These are phyloP conservation scores for Hystrix brachyura DNA, from an alignment of 2,113 vertebrate species.

Conservation along the genomic window DNA sequence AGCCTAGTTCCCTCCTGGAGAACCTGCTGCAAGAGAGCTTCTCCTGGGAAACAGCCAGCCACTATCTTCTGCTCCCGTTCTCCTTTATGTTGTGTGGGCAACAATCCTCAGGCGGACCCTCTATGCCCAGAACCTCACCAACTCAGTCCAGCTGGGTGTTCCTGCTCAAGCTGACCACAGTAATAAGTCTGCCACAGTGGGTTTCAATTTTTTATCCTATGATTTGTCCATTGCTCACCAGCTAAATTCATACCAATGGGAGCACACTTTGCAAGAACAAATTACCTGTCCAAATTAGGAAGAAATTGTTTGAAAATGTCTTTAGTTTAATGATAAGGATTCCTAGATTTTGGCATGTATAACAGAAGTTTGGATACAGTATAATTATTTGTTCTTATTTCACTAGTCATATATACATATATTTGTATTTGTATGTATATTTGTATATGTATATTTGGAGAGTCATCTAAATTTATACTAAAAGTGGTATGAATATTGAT, in stretches of 20 bases:
- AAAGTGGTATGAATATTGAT: not conserved
- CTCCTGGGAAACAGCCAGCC: too few species aligned
- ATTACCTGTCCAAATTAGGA: not conserved
- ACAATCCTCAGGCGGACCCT: too few species aligned
- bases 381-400: conserved; percentile 34
- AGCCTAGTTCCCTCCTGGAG: too few species aligned
- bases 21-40: too few species aligned
- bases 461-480: conserved; percentile 41
- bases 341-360: not conserved
- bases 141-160: too few species aligned
- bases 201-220: not conserved
- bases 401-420: not conserved
- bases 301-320: not conserved
- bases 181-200: too few species aligned
- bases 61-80: too few species aligned
- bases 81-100: too few species aligned
- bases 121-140: too few species aligned
- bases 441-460: not conserved
- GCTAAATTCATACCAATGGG: not conserved
- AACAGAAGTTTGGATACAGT: not conserved
- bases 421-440: not conserved
- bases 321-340: not conserved
- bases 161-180: too few species aligned
- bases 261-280: not conserved
- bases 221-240: not conserved